A percentile compares a stretch with the other conserved stretches of the same genome.
phyloP scores from a whole-genome alignment of 2,888 invertebrate species.

The Pharmacophagus antenor region DNA sequence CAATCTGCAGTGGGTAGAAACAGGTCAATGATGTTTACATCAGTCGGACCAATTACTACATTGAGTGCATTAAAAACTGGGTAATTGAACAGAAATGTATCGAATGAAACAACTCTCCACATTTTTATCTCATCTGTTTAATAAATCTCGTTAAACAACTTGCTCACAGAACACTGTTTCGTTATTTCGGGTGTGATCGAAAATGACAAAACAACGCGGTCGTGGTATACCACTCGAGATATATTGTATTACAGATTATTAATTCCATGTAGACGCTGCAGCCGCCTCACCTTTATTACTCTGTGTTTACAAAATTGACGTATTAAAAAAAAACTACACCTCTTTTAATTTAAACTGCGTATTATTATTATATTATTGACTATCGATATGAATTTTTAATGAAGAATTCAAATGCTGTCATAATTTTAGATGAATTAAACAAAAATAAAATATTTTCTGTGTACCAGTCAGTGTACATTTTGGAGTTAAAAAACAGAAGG shows the following conservation, averaged over 20 bases:
- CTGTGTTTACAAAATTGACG: background rate
- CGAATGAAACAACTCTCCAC: constrained; percentile 31
- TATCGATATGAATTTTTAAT: no score
- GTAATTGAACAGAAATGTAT: background rate
- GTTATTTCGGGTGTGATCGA: constrained; percentile 53
- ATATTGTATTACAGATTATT: constrained; percentile 32
- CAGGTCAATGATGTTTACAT: no score
- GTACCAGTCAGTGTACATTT: no score
- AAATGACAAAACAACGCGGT: constrained; percentile 53
- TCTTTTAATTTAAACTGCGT: no score
- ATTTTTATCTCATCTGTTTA: constrained; percentile 52
- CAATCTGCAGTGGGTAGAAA: no score
- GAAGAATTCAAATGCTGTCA: no score
- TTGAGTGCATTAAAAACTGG: background rate
- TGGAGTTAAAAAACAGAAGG: no score
- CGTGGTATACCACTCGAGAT: constrained; percentile 36
- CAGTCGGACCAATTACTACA: no score
- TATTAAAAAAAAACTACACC: background rate
- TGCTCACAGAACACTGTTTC: constrained; percentile 53
- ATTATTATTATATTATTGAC: no score
- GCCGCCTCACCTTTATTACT: constrained; percentile 16
- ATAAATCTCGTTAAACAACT: constrained; percentile 57
- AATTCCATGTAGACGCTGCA: constrained; percentile 38
- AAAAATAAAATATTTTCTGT: no score
- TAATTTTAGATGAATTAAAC: no score